Percentiles rank a stretch among this genome's conserved stretches.
phyloP scores from a whole-genome alignment of 2,888 invertebrate genomes.

The Ptilodon capucinus region DNA sequence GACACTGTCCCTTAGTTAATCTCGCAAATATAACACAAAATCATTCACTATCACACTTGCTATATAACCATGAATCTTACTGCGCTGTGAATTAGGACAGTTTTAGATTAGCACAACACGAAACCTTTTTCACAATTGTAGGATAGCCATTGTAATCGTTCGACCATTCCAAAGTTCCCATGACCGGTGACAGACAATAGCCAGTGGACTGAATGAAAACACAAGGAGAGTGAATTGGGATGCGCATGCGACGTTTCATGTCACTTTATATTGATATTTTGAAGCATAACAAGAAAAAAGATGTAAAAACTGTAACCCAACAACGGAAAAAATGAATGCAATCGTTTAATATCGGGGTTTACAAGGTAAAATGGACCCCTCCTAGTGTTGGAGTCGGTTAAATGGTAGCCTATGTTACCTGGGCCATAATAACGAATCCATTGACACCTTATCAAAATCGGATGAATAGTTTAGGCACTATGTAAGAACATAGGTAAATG shows the following conservation, averaged over 20 bases:
- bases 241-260: slow-evolving; percentile 4
- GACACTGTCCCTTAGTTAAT: slow-evolving; percentile 17
- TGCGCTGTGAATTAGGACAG: slow-evolving; percentile 3
- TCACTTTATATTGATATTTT: not conserved
- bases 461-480: no score
- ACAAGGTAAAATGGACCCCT: no score
- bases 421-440: no score
- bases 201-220: slow-evolving; percentile 19
- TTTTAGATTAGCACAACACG: slow-evolving; percentile 12
- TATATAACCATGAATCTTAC: slow-evolving; percentile 12
- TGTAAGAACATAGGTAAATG: no score
- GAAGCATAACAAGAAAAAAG: not conserved
- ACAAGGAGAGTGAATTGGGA: slow-evolving; percentile 9
- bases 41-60: no score
- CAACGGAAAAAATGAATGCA: no score
- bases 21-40: no score
- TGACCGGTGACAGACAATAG: slow-evolving; percentile 33
- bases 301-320: no score
- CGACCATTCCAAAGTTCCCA: slow-evolving; percentile 43
- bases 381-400: no score
- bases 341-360: no score
- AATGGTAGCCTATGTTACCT: no score
- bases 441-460: no score
- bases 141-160: slow-evolving; percentile 40
- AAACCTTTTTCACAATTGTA: slow-evolving; percentile 22